A percentile compares a stretch with the other conserved stretches of the same genome.
phyloP scores from a whole-genome alignment of 1,140 invertebrate species.

The Drosophila ercepeae region DNA sequence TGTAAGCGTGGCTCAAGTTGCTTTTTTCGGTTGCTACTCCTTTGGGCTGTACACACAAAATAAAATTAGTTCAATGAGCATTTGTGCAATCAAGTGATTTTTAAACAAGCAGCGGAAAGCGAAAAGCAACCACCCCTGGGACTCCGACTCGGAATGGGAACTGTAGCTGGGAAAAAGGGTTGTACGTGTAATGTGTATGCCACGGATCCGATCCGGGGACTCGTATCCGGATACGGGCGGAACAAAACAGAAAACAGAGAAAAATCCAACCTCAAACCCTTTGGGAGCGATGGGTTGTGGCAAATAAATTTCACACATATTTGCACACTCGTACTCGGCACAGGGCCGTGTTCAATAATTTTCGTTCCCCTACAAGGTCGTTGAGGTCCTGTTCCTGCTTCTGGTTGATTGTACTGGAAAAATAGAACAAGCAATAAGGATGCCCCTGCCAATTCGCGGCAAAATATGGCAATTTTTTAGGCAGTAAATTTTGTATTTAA shows the following conservation, averaged over 20 bases:
- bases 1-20: constrained; percentile 69
- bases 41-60: constrained; percentile 38
- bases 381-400: too few species aligned
- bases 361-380: constrained; percentile 60
- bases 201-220: neutral
- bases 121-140: constrained; percentile 16
- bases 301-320: constrained; percentile 82
- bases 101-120: constrained; percentile 74
- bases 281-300: constrained; percentile 45
- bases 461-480: neutral
- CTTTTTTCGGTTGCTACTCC: constrained; percentile 11
- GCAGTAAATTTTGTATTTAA: neutral
- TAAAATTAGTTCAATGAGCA: constrained; percentile 82
- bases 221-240: neutral
- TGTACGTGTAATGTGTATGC: constrained; percentile 5
- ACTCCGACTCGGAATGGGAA: too few species aligned
- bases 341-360: constrained; percentile 70
- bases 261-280: constrained; percentile 10
- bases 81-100: constrained; percentile 82
- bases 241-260: neutral
- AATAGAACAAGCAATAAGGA: neutral
- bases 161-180: constrained; percentile 13
- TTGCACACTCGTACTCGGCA: constrained; percentile 58
- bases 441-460: too few species aligned
- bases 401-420: constrained; percentile 72